A percentile compares a stretch with the other conserved stretches of the same genome.
Evolutionary conservation across 2,888 invertebrate genomes (phyloP).

Genomic region (Dasypogon diadema): DNA sequence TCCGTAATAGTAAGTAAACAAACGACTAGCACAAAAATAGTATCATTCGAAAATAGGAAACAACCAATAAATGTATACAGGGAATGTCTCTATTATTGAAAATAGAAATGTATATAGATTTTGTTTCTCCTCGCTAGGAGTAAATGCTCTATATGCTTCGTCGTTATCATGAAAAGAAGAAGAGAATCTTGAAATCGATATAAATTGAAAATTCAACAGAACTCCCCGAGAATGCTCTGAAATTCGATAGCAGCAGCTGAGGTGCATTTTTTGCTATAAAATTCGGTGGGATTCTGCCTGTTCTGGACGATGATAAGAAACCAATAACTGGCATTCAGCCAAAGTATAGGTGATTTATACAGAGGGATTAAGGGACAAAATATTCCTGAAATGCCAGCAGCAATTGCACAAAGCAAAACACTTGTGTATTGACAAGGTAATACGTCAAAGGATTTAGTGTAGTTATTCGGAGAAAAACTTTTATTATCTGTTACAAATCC

Average conservation of each 20-base stretch:
- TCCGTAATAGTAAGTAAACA: not conserved
- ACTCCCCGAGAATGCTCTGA: not conserved
- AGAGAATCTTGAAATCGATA: not conserved
- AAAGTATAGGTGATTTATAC: slow-evolving; percentile 15
- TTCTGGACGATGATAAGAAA: slow-evolving; percentile 19
- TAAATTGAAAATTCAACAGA: not conserved
- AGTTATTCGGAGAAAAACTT: too few species aligned
- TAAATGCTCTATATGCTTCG: not conserved
- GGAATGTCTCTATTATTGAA: too few species aligned
- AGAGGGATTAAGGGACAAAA: not conserved
- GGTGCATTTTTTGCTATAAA: slow-evolving; percentile 17
- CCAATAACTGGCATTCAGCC: slow-evolving; percentile 21
- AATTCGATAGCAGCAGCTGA: not conserved
- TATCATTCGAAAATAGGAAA: not conserved
- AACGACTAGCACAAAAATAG: not conserved
- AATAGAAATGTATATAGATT: too few species aligned
- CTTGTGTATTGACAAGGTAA: slow-evolving; percentile 8
- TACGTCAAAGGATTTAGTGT: slow-evolving; percentile 36
- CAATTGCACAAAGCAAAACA: not conserved
- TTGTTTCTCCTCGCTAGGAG: not conserved
- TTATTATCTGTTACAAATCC: slow-evolving; percentile 15
- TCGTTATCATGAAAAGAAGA: not conserved
- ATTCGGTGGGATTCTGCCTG: slow-evolving; percentile 2
- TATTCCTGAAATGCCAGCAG: not conserved
- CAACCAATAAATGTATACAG: too few species aligned